phyloP scores from a whole-genome alignment of 1,140 invertebrate species.

The Aplysia californica region DNA sequence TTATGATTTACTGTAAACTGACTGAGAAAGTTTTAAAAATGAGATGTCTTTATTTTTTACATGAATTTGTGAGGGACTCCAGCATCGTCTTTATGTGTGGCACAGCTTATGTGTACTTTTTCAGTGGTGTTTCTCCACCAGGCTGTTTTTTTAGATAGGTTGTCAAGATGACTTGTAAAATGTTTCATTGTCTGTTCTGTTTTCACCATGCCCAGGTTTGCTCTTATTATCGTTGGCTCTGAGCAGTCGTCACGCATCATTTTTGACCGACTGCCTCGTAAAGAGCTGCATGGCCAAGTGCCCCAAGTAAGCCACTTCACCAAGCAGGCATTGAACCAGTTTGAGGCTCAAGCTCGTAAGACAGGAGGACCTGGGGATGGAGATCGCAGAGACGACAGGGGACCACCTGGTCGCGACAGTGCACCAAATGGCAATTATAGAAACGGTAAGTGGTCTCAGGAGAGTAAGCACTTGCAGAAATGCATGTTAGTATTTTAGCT shows the following conservation, averaged over 20 bases:
- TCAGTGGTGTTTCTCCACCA: no score
- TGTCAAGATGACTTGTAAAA: no score
- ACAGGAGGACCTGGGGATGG: constrained; percentile 53
- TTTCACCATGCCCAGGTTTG: constrained; percentile 53
- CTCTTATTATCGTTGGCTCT: constrained; percentile 71
- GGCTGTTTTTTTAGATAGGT: no score
- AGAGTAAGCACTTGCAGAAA: background rate
- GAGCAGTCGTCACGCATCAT: constrained; percentile 90
- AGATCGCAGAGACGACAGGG: constrained; percentile 22
- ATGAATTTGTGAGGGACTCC: no score
- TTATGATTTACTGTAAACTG: no score
- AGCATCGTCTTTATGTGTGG: no score
- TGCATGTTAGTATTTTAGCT: background rate
- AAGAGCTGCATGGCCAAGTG: constrained; percentile 93
- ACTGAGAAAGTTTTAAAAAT: no score
- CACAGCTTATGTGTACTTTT: no score
- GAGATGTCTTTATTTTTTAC: no score
- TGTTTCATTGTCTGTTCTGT: no score
- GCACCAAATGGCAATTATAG: constrained; percentile 14
- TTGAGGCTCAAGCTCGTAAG: constrained; percentile 70
- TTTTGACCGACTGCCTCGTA: constrained; percentile 93
- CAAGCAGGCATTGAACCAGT: constrained; percentile 85
- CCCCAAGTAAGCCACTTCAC: constrained; percentile 95
- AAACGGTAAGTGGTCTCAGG: constrained; percentile 13
- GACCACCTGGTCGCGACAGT: constrained; percentile 13